Evolutionary conservation across 2,113 vertebrate genomes (phyloP).

Genomic region (Cynopterus brachyotis): DNA sequence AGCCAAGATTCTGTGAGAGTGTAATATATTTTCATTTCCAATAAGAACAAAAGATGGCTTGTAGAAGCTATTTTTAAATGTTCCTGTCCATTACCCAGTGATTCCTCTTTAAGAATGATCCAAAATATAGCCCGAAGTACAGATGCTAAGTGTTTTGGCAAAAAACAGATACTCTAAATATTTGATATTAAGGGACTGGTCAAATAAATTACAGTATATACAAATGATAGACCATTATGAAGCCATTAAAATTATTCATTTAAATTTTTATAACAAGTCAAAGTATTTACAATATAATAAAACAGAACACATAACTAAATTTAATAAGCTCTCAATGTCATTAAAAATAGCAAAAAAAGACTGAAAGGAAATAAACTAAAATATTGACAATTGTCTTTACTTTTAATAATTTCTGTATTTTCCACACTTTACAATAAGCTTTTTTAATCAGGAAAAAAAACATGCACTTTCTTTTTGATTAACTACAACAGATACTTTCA

Average conservation of each 20-base stretch:
- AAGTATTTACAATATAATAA: conserved; percentile 44
- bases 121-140: background rate
- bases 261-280: conserved; percentile 5
- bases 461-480: background rate
- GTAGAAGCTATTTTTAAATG: background rate
- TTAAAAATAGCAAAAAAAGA: background rate
- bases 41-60: background rate
- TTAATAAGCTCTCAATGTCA: conserved; percentile 6
- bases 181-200: background rate
- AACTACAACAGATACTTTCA: conserved; percentile 14
- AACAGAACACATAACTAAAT: conserved; percentile 33
- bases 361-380: background rate
- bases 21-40: background rate
- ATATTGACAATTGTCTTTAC: background rate
- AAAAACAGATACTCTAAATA: conserved; percentile 14
- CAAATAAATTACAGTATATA: background rate
- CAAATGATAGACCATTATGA: conserved; percentile 31
- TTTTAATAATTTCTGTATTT: background rate
- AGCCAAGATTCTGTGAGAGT: background rate
- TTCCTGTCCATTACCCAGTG: background rate
- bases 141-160: background rate
- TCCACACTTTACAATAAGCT: background rate
- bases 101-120: background rate
- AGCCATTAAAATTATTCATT: conserved; percentile 48
- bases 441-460: background rate